These are phyloP conservation scores for Bos taurus DNA, from an alignment of 2,113 vertebrate genomes.

Conservation along the genomic window DNA sequence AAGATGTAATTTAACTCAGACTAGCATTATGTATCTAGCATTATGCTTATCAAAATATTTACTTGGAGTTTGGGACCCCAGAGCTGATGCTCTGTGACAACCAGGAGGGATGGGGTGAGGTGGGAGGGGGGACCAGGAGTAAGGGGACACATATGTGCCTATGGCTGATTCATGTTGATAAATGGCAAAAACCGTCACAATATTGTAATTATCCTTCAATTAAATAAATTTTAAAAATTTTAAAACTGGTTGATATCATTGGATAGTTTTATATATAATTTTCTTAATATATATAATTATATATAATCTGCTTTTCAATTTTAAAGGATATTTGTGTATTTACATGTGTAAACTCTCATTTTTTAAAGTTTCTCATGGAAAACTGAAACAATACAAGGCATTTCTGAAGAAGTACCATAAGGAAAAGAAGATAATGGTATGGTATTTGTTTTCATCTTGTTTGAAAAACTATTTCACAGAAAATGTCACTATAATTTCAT, in stretches of 20 bases:
- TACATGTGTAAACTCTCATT: neutral
- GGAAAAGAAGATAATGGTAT: slow-evolving; percentile 43
- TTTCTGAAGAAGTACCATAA: neutral
- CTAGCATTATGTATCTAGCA: neutral
- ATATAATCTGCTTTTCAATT: slow-evolving; percentile 14
- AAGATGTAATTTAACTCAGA: neutral
- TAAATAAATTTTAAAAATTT: neutral
- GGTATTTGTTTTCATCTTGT: neutral
- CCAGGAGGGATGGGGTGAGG: neutral
- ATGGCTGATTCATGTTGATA: neutral
- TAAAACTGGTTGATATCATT: neutral
- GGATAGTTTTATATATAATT: slow-evolving; percentile 7
- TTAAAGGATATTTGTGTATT: neutral
- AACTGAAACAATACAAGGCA: neutral
- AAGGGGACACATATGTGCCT: neutral
- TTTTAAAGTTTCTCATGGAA: slow-evolving; percentile 45
- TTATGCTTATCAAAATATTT: slow-evolving; percentile 10
- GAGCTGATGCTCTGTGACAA: neutral
- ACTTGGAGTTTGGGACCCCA: neutral
- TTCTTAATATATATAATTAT: neutral
- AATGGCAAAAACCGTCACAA: neutral
- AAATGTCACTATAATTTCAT: neutral
- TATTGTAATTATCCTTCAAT: neutral
- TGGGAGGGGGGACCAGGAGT: neutral
- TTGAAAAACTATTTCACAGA: slow-evolving; percentile 45